A percentile compares a stretch with the other conserved stretches of the same genome.
Conservation (phyloP, 2,888 invertebrate species). For the Mactromeris polynyma region DNA sequence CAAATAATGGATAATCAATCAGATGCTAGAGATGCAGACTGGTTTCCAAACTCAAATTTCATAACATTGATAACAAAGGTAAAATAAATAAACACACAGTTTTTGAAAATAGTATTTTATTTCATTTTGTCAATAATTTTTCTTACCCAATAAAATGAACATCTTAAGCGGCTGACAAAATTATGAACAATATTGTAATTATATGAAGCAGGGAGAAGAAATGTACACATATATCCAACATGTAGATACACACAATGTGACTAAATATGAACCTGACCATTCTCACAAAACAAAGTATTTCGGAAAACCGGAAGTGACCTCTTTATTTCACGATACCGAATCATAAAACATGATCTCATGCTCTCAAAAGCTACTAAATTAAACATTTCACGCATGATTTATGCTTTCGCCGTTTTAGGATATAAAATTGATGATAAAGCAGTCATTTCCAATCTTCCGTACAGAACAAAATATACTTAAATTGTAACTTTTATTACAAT, state of each 20-base stretch:
- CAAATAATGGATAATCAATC: too few relatives aligned
- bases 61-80: background rate
- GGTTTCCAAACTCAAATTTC: too few relatives aligned
- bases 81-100: background rate
- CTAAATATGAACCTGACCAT: background rate
- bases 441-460: too few relatives aligned
- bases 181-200: constrained; percentile 4
- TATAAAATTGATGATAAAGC: too few relatives aligned
- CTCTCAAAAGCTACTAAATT: too few relatives aligned
- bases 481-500: background rate
- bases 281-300: too few relatives aligned
- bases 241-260: background rate
- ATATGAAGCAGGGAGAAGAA: background rate
- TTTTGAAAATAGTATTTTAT: constrained; percentile 21
- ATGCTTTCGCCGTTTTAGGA: too few relatives aligned
- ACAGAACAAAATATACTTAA: background rate
- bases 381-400: too few relatives aligned
- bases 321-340: too few relatives aligned
- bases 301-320: too few relatives aligned
- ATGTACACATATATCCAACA: background rate
- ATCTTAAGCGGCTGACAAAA: constrained; percentile 29
- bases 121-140: constrained; percentile 21
- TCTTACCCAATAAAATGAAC: constrained; percentile 46
- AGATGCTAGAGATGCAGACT: too few relatives aligned
- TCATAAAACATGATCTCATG: too few relatives aligned